Evolutionary conservation across 2,888 invertebrate genomes (phyloP).

Genomic region (Erebia epiphron): DNA sequence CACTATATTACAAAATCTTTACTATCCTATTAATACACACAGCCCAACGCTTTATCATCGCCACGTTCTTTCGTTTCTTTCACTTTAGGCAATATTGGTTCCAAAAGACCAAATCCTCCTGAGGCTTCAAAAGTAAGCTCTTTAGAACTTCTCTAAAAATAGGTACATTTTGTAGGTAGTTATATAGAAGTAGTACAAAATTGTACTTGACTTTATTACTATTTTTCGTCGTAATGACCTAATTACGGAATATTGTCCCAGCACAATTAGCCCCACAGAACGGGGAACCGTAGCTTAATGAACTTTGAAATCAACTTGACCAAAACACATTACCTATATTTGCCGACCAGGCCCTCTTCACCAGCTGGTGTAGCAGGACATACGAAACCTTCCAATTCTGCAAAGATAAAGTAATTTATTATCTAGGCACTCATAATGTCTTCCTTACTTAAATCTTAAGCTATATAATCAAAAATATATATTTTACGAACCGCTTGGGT

Average conservation of each 20-base stretch:
- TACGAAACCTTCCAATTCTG: constrained; percentile 47
- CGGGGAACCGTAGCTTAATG: neutral
- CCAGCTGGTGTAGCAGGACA: constrained; percentile 53
- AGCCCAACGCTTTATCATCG: neutral
- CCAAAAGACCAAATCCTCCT: no score
- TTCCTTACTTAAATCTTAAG: neutral
- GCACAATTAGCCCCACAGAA: no score
- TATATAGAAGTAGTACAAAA: no score
- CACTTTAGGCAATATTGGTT: no score
- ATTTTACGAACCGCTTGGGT: constrained; percentile 24
- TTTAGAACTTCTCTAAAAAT: no score
- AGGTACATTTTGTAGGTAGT: no score
- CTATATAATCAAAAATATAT: neutral
- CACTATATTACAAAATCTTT: no score
- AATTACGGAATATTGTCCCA: no score
- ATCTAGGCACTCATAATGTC: neutral
- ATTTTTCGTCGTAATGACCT: no score
- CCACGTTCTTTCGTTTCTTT: neutral
- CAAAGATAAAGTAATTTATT: constrained; percentile 41
- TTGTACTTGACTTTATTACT: no score
- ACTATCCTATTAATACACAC: no score
- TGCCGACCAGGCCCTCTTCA: constrained; percentile 47
- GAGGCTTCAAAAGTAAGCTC: no score
- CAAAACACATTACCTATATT: constrained; percentile 51
- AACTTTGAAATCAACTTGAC: neutral